Evolutionary conservation across 2,888 invertebrate genomes (phyloP).

Genomic region (Brachypalpus laphriformis): DNA sequence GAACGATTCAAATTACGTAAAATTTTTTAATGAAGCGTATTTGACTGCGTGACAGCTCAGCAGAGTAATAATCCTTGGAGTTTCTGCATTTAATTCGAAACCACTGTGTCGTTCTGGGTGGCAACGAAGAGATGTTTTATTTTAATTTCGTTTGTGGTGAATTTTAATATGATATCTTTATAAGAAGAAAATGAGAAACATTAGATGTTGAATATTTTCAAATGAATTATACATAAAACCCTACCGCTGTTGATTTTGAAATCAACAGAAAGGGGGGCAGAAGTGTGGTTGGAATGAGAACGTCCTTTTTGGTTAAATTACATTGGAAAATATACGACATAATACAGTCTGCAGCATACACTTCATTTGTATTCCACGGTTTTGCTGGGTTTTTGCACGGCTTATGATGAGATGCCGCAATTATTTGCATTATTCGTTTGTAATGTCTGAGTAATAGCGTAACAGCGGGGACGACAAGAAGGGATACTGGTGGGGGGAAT

Average conservation of each 20-base stretch:
- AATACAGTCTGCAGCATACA: neutral
- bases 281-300: neutral
- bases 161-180: conserved; percentile 46
- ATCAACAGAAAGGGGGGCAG: too few relatives aligned
- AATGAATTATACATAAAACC: conserved; percentile 30
- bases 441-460: neutral
- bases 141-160: conserved; percentile 23
- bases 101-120: neutral
- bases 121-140: neutral
- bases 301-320: conserved; percentile 15
- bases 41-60: conserved; percentile 16
- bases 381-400: neutral
- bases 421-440: neutral
- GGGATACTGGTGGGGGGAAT: neutral
- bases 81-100: conserved; percentile 12
- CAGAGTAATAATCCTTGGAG: conserved; percentile 3
- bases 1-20: conserved; percentile 35
- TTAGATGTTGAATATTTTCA: conserved; percentile 6
- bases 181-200: neutral
- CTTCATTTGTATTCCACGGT: conserved; percentile 24
- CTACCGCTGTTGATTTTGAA: too few relatives aligned
- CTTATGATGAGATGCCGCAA: neutral
- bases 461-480: neutral
- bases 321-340: neutral
- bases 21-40: conserved; percentile 46